Evolutionary conservation across 23 tunicate genomes (phyloP).

Genomic region (Ciona savignyi): DNA sequence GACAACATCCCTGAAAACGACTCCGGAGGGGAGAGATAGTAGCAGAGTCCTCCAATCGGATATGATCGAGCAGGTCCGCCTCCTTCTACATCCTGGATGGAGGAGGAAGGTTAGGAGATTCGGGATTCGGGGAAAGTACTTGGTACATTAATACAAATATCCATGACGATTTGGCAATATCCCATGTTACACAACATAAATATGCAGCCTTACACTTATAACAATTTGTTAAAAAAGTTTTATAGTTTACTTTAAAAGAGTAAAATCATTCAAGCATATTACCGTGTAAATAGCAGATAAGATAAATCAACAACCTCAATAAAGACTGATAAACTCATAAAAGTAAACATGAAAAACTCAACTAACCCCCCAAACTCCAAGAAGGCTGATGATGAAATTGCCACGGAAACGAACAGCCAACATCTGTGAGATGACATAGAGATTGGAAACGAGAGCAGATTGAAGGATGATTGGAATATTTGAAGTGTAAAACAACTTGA

Average conservation of each 20-base stretch:
- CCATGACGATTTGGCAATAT: too few species aligned
- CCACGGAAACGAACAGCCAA: conserved; percentile 90
- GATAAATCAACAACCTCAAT: too few species aligned
- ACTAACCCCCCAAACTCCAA: conserved; percentile 99
- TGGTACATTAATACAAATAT: too few species aligned
- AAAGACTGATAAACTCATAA: too few species aligned
- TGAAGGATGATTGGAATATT: conserved; percentile 99
- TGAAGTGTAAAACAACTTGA: conserved; percentile 99
- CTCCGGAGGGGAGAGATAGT: conserved; percentile 98
- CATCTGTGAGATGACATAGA: conserved; percentile 99
- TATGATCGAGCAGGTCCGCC: conserved; percentile 98
- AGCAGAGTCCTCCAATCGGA: conserved; percentile 96
- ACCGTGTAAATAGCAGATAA: too few species aligned
- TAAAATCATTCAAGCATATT: too few species aligned
- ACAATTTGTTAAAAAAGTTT: too few species aligned
- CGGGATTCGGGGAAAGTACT: too few species aligned
- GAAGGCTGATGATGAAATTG: conserved; percentile 83
- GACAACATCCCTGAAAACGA: conserved; percentile 72
- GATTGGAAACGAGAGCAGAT: conserved; percentile 98
- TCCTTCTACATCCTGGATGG: conserved; percentile 84
- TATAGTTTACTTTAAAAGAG: too few species aligned
- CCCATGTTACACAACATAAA: background rate
- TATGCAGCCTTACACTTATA: background rate
- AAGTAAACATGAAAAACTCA: too few species aligned
- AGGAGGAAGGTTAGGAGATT: too few species aligned